Conservation (phyloP, 2,113 vertebrate genomes). For the Phylloscopus whistleri region DNA sequence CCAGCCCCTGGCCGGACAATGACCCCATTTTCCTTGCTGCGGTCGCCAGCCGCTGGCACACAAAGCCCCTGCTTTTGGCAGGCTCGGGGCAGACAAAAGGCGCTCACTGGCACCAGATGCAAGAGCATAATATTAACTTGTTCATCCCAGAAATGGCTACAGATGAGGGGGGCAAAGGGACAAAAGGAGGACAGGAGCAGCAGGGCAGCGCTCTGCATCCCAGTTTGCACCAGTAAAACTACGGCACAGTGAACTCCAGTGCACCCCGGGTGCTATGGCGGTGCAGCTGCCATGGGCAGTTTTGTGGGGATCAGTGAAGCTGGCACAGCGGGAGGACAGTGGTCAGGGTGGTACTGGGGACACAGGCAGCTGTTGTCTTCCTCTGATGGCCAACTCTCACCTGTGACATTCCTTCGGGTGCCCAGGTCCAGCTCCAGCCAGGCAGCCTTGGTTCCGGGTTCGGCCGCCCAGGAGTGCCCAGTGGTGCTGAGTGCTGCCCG, state of each 20-base stretch:
- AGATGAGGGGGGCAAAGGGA: background rate
- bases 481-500: constrained; percentile 7
- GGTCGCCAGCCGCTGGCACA: background rate
- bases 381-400: constrained; percentile 9
- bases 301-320: background rate
- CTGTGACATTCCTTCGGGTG: constrained; percentile 78
- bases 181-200: background rate
- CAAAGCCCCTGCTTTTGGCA: constrained; percentile 8
- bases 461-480: constrained; percentile 63
- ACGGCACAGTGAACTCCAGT: background rate
- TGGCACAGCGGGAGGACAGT: fast-evolving
- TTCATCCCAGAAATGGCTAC: background rate
- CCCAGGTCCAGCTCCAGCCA: constrained; percentile 83
- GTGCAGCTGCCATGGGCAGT: background rate
- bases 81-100: background rate
- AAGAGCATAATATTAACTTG: constrained; percentile 39
- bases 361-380: background rate
- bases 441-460: background rate
- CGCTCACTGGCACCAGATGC: constrained; percentile 10
- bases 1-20: constrained; percentile 9
- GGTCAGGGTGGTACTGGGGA: background rate
- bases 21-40: background rate
- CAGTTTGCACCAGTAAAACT: background rate
- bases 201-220: background rate
- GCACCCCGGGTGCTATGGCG: background rate